These are phyloP conservation scores for Cephalopholis sonnerati DNA, from an alignment of 2,113 vertebrate genomes.

Conservation along the genomic window DNA sequence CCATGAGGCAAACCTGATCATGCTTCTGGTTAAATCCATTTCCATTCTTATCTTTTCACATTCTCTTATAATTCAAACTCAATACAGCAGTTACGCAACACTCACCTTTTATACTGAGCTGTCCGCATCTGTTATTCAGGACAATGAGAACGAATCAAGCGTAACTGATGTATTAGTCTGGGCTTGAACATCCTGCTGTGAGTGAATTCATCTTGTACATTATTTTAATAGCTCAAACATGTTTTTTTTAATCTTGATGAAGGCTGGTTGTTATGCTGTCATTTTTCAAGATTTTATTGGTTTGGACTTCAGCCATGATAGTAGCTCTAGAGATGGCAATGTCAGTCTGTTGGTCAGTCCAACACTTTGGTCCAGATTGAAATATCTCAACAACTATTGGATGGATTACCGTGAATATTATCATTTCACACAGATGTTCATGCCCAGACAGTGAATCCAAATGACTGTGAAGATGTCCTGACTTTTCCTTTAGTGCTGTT, in stretches of 20 bases:
- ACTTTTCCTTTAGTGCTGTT: background rate
- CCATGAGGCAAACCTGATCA: slow-evolving; percentile 64
- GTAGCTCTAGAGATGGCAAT: background rate
- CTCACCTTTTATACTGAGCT: slow-evolving; percentile 3
- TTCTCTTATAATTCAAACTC: slow-evolving; percentile 41
- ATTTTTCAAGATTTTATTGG: background rate
- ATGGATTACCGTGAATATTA: background rate
- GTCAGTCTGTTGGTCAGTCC: no score
- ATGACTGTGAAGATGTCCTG: background rate
- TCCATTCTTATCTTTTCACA: slow-evolving; percentile 54
- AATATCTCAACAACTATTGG: background rate
- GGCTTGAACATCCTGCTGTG: slow-evolving; percentile 1
- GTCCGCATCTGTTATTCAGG: slow-evolving; percentile 10
- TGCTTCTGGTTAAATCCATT: slow-evolving; percentile 67
- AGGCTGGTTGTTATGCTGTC: background rate
- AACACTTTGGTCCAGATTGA: background rate
- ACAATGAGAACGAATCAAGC: background rate
- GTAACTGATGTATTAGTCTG: background rate
- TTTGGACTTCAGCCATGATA: background rate
- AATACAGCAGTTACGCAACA: slow-evolving; percentile 23
- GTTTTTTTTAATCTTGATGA: background rate
- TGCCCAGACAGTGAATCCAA: background rate
- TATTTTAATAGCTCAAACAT: slow-evolving; percentile 3
- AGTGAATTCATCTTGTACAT: background rate
- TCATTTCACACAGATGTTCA: background rate